phyloP scores from a whole-genome alignment of 2,113 vertebrate genomes.

The Leucosticte australis region DNA sequence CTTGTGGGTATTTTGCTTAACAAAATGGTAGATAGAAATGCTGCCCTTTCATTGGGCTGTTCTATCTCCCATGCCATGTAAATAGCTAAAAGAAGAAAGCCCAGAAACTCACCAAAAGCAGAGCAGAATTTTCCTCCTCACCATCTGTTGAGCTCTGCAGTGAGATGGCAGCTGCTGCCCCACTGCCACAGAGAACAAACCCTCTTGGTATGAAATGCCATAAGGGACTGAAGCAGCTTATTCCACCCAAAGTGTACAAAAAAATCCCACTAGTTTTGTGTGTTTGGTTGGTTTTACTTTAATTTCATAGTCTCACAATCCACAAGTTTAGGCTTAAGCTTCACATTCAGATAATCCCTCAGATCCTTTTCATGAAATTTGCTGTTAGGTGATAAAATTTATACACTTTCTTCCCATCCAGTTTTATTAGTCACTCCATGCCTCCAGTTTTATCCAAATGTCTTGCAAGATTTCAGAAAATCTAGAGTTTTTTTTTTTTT shows the following conservation, averaged over 20 bases:
- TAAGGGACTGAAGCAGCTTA: not conserved
- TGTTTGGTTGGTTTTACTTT: not conserved
- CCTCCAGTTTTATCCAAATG: not conserved
- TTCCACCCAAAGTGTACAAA: not conserved
- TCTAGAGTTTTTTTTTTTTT: not conserved
- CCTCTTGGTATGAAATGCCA: not conserved
- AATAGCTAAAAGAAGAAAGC: not conserved
- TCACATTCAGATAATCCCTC: not conserved
- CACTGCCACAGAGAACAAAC: not conserved
- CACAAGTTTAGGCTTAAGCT: not conserved
- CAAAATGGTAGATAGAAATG: not conserved
- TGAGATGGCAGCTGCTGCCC: not conserved
- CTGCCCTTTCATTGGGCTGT: not conserved
- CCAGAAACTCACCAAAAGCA: not conserved
- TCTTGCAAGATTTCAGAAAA: not conserved
- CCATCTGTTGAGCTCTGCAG: not conserved
- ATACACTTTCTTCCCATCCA: not conserved
- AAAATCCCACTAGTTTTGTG: not conserved
- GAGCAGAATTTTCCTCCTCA: not conserved
- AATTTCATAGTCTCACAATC: not conserved
- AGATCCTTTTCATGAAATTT: not conserved
- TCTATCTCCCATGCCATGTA: not conserved
- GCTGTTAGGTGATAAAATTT: not conserved
- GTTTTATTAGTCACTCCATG: not conserved
- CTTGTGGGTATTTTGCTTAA: not conserved